phyloP scores from a whole-genome alignment of 2,888 invertebrate species.

The Carcina quercana region DNA sequence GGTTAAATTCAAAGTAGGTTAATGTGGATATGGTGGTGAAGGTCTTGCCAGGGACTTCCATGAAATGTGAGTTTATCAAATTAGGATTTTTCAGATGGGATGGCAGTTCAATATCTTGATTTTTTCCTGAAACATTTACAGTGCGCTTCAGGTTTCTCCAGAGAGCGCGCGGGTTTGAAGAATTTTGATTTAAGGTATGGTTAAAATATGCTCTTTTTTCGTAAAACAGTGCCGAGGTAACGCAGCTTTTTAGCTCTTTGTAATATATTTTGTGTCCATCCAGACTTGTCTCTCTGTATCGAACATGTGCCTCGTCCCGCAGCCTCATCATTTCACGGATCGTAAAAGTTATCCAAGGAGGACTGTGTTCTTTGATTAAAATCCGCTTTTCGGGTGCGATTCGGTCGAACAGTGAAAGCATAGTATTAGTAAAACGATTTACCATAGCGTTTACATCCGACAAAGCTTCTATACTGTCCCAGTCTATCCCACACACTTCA shows the following conservation, averaged over 20 bases:
- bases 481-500: background rate
- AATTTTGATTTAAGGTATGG: background rate
- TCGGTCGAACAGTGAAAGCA: background rate
- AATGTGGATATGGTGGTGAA: background rate
- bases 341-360: conserved; percentile 5
- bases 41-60: background rate
- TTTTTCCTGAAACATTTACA: background rate
- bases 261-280: background rate
- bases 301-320: conserved; percentile 1
- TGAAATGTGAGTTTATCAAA: background rate
- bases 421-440: background rate
- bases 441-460: conserved; percentile 1
- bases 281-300: background rate
- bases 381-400: background rate
- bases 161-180: background rate
- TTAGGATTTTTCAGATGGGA: background rate
- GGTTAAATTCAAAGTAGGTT: background rate
- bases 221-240: background rate
- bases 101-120: background rate
- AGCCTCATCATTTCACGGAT: conserved; percentile 4
- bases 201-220: conserved; percentile 4
- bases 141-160: background rate
- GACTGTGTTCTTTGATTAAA: conserved; percentile 1
- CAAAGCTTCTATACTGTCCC: background rate
- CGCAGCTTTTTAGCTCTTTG: conserved; percentile 1